Conservation (phyloP, 1,140 invertebrate species). For the Zaprionus nigranus region DNA sequence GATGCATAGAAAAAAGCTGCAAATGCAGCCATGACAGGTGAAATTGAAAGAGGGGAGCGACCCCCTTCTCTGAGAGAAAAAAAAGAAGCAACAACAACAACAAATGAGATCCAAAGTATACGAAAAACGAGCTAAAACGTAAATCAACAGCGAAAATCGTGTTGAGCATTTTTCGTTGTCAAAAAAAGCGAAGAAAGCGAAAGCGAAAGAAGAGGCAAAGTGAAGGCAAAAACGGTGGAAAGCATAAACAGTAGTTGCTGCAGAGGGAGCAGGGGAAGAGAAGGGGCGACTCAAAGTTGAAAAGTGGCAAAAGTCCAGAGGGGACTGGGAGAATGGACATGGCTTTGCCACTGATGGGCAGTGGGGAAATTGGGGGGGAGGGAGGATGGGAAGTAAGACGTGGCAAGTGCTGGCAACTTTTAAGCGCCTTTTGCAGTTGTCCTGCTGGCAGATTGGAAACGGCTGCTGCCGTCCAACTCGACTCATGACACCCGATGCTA, state of each 20-base stretch:
- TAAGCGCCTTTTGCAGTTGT: constrained; percentile 48
- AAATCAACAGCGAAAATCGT: constrained; percentile 81
- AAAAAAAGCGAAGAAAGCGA: constrained; percentile 34
- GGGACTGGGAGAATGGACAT: constrained; percentile 46
- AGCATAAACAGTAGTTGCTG: constrained; percentile 54
- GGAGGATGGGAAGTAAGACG: constrained; percentile 5
- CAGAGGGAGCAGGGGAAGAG: neutral
- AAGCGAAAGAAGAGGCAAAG: constrained; percentile 19
- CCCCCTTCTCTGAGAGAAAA: neutral
- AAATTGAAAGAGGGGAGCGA: constrained; percentile 49
- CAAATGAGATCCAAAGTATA: constrained; percentile 55
- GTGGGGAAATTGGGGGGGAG: neutral
- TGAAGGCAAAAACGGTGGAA: constrained; percentile 52
- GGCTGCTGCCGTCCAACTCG: constrained; percentile 1
- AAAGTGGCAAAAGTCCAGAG: constrained; percentile 54
- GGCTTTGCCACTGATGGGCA: constrained; percentile 31
- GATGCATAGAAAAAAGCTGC: constrained; percentile 48
- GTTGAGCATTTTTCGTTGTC: constrained; percentile 74
- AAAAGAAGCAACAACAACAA: constrained; percentile 15
- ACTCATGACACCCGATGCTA: constrained; percentile 21
- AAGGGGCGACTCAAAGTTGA: constrained; percentile 33
- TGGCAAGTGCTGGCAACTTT: constrained; percentile 38
- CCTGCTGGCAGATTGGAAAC: constrained; percentile 30
- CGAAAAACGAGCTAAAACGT: constrained; percentile 81
- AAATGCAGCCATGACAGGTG: constrained; percentile 60